Percentiles rank a stretch among this genome's conserved stretches.
phyloP scores from a whole-genome alignment of 2,797 vertebrate genomes.

The Steatocranus sp. region DNA sequence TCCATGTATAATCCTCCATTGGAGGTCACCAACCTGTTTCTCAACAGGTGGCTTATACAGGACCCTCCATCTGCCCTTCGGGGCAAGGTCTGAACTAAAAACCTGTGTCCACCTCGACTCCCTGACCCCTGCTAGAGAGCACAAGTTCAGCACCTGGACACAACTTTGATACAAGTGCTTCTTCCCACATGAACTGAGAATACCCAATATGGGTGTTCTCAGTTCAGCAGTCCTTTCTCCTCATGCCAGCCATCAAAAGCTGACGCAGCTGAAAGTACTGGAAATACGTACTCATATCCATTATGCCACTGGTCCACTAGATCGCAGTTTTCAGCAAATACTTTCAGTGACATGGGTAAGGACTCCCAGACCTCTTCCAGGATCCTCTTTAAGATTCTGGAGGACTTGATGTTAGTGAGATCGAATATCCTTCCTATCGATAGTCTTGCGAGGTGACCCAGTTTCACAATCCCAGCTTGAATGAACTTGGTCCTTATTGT shows the following conservation, averaged over 20 bases:
- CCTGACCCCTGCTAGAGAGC: background rate
- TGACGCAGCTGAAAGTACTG: background rate
- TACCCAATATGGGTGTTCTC: background rate
- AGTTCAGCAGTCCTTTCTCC: accelerated
- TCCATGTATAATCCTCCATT: no score
- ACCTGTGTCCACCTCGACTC: accelerated
- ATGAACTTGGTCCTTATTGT: background rate
- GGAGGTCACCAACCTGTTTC: no score
- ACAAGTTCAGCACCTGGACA: background rate
- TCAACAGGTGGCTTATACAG: no score
- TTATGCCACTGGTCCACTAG: background rate
- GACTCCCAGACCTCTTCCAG: background rate
- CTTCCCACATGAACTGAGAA: background rate
- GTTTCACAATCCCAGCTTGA: background rate
- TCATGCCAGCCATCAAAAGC: background rate
- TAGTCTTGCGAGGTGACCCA: background rate
- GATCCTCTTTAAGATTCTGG: background rate
- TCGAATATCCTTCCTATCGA: background rate
- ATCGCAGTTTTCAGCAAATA: background rate
- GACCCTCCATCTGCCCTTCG: no score
- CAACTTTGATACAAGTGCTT: background rate
- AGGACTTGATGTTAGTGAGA: background rate
- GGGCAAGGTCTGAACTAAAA: background rate
- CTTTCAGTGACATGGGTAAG: background rate
- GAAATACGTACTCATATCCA: background rate